phyloP scores from a whole-genome alignment of 2,113 vertebrate species.

The Promerops cafer region DNA sequence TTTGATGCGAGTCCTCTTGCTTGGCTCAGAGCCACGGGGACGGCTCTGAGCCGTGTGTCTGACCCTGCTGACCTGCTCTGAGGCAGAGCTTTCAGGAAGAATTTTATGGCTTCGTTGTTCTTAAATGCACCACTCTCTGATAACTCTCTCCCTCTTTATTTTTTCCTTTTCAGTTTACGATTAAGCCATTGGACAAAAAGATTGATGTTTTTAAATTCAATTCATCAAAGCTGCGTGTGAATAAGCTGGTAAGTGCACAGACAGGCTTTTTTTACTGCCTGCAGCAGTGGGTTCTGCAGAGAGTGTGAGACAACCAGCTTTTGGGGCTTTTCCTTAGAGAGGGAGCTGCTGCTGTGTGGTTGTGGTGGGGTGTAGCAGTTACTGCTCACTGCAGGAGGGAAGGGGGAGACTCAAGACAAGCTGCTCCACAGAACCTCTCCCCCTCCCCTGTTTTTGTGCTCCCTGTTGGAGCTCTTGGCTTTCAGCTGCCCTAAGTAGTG shows the following conservation, averaged over 20 bases:
- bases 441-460: not conserved
- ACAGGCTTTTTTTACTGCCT: not conserved
- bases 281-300: not conserved
- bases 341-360: not conserved
- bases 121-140: not conserved
- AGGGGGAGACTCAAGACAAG: not conserved
- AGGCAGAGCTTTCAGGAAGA: not conserved
- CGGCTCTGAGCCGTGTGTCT: not conserved
- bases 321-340: not conserved
- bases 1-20: not conserved
- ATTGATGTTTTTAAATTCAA: constrained; percentile 96
- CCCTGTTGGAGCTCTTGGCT: not conserved
- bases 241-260: constrained; percentile 82
- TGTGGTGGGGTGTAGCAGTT: not conserved
- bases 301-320: not conserved
- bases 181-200: constrained; percentile 96
- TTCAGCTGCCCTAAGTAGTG: not conserved
- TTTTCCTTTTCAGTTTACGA: constrained; percentile 84
- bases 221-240: constrained; percentile 90
- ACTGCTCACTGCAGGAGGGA: not conserved
- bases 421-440: not conserved
- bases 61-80: not conserved
- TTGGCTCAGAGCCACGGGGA: not conserved
- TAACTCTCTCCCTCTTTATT: constrained; percentile 13
- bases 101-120: not conserved